These are phyloP conservation scores for Mandrillus leucophaeus DNA, from an alignment of 2,113 vertebrate genomes.

Conservation along the genomic window DNA sequence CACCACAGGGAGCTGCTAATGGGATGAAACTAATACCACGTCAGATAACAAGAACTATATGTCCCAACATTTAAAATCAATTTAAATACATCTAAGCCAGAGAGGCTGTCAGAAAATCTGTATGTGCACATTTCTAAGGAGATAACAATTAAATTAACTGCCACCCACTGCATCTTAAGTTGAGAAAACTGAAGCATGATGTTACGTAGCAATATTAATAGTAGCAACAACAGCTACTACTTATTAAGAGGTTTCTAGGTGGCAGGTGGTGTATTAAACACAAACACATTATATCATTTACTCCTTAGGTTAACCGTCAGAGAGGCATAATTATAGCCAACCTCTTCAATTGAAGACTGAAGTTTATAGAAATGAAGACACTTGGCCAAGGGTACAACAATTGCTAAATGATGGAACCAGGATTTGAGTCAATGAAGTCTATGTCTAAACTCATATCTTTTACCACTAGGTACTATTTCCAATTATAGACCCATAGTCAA, in stretches of 20 bases:
- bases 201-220: background rate
- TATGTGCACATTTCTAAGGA: slow-evolving; percentile 26
- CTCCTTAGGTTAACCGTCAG: background rate
- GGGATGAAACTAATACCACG: background rate
- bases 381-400: background rate
- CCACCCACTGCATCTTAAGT: background rate
- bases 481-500: background rate
- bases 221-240: background rate
- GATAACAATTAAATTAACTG: slow-evolving; percentile 57
- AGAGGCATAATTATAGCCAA: background rate
- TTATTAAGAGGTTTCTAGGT: slow-evolving; percentile 2
- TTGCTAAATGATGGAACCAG: background rate
- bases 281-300: background rate
- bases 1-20: background rate
- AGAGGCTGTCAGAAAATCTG: slow-evolving; percentile 4
- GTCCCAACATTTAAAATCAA: slow-evolving; percentile 9
- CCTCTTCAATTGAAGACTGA: background rate
- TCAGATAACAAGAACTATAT: background rate
- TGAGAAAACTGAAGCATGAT: background rate
- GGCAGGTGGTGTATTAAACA: background rate
- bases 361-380: slow-evolving; percentile 10
- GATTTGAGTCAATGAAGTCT: background rate
- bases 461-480: background rate
- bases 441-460: background rate
- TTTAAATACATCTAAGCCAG: slow-evolving; percentile 33